Evolutionary conservation across 2,888 invertebrate species (phyloP), one percentile per base, ranked within the genome.

Genomic region (Drosophila buzzatii): DNA sequence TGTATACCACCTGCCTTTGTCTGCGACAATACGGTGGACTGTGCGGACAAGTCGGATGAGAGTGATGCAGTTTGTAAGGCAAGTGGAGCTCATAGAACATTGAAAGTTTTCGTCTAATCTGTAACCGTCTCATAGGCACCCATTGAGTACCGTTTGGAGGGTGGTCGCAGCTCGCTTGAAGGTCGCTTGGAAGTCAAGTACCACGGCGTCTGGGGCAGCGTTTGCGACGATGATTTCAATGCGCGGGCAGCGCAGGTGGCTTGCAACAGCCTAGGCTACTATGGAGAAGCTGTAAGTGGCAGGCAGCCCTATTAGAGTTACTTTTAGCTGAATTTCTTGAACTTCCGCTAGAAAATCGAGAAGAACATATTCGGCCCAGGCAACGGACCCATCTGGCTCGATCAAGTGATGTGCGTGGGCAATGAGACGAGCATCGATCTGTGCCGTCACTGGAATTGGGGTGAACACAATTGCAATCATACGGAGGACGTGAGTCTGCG

Each of bases 181-280:
- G 97, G 97, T 0, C 94, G 96, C 49, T 93, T 97, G 0, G 96
- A 97, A 92, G 94, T 97, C 1, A 94, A 94, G 69, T 94, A 95
- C 77, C 94, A 95, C 73, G 95, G 95, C 3, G 94, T 95, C 20
- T 96, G 96, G 96, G 97, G 97, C 14, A 96, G 96, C 0, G 94
- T 97, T 16, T 97, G 97, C 91, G 96, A 97, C 85, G 97, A 97
- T 87, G 95, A 96, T 82, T 97, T 97, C 88, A 95, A 95, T 55
- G 93, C 94, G 20, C 93, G 94, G 51, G 95, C 96, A 31, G 97
- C 96, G 0, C 94, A 94, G 79, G 95, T 96, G 1, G 94, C 95
- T 23, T 96, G 96, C 80, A 94, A 93, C 66, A 93, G 94, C 2
- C 86, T 95, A 62, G 95, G 95, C 7, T 95, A 93, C 74, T 93